These are phyloP conservation scores for Forpus xanthops DNA, from an alignment of 2,797 vertebrate species.

Conservation along the genomic window DNA sequence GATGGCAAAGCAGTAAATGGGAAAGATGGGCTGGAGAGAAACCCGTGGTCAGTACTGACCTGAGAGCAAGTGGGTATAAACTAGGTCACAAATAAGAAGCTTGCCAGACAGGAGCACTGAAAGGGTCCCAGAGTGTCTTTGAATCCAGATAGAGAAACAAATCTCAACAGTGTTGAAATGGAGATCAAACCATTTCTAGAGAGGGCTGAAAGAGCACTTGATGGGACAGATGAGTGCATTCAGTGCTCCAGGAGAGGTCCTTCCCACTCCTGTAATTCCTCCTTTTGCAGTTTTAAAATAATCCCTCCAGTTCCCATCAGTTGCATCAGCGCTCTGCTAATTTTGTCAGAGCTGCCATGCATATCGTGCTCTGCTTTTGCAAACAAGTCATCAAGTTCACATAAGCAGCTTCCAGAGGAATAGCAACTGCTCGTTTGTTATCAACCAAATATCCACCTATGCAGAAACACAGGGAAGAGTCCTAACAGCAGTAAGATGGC, in stretches of 20 bases:
- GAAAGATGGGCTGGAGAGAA: not conserved
- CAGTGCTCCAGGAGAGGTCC: not conserved
- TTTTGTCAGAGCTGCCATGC: not conserved
- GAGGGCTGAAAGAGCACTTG: not conserved
- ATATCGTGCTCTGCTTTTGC: not conserved
- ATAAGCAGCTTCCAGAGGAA: not conserved
- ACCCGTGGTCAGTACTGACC: not conserved
- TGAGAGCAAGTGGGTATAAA: not conserved
- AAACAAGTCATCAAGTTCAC: not conserved
- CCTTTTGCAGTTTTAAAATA: not conserved
- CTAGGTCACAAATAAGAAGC: not conserved
- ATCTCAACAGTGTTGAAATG: not conserved
- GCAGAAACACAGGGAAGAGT: not conserved
- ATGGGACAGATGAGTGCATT: not conserved
- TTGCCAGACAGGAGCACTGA: not conserved
- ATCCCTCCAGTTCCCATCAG: not conserved
- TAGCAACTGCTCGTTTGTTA: not conserved
- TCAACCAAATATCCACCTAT: not conserved
- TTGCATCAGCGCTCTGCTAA: not conserved
- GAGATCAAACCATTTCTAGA: not conserved
- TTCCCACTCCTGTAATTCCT: not conserved
- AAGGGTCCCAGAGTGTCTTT: not conserved
- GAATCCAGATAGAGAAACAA: not conserved
- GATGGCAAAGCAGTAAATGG: not conserved
- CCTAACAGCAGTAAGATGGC: not conserved